Conservation (phyloP, 1,140 invertebrate species). For the Eriocheir sinensis region DNA sequence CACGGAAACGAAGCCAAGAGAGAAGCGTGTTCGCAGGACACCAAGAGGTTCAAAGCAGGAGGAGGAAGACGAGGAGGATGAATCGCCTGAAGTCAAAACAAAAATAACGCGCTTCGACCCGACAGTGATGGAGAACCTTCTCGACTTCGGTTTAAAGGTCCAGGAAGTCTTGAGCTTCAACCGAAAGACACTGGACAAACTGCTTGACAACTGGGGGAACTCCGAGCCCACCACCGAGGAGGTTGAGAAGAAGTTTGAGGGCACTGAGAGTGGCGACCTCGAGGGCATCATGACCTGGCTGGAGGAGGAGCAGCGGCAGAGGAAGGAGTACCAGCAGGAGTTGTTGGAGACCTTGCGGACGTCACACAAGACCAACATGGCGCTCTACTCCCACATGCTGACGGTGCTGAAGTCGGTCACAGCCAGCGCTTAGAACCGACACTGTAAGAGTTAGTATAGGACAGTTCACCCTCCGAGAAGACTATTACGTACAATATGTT, state of each 20-base stretch:
- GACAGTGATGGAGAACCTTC: slow-evolving; percentile 36
- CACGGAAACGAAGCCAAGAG: background rate
- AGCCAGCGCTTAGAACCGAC: background rate
- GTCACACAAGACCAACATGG: slow-evolving; percentile 54
- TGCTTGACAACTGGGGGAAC: background rate
- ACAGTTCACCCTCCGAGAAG: too few species aligned
- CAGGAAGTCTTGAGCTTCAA: slow-evolving; percentile 52
- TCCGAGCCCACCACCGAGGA: background rate
- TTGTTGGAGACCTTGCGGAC: slow-evolving; percentile 49
- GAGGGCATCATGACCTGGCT: slow-evolving; percentile 41
- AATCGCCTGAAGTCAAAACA: background rate
- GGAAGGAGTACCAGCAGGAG: slow-evolving; percentile 39
- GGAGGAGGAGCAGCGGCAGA: slow-evolving; percentile 59
- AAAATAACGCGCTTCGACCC: slow-evolving; percentile 41
- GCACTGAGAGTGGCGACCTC: slow-evolving; percentile 30
- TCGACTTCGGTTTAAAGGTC: slow-evolving; percentile 63
- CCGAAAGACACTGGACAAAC: slow-evolving; percentile 36
- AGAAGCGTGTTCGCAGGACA: background rate
- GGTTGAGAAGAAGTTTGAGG: background rate
- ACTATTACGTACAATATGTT: too few species aligned
- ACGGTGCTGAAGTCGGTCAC: slow-evolving; percentile 58
- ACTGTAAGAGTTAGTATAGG: too few species aligned
- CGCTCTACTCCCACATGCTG: slow-evolving; percentile 61
- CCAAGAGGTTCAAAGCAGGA: background rate
- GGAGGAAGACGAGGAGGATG: background rate